Conservation (phyloP, 2,888 invertebrate genomes). For the Pammene aurita region DNA sequence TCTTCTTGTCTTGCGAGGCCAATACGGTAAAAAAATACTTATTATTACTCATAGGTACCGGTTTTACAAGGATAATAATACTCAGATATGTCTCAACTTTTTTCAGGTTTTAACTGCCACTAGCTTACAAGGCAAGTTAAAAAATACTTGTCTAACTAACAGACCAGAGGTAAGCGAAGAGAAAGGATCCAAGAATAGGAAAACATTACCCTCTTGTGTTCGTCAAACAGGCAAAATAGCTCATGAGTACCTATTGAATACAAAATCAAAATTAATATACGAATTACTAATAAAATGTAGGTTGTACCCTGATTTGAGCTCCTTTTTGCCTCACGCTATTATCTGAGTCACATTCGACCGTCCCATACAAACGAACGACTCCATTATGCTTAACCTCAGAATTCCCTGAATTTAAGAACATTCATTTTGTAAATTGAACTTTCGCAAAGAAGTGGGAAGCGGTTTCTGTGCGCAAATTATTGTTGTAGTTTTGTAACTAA, state of each 20-base stretch:
- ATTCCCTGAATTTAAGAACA: conserved; percentile 9
- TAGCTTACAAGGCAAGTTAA: not conserved
- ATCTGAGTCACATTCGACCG: conserved; percentile 5
- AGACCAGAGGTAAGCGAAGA: not conserved
- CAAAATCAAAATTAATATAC: too few relatives aligned
- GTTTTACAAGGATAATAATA: conserved; percentile 1
- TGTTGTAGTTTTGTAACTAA: not conserved
- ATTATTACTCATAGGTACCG: not conserved
- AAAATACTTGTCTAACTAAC: not conserved
- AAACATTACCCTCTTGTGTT: too few relatives aligned
- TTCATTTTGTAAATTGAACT: conserved; percentile 16
- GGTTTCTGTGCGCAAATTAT: not conserved
- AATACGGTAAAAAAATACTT: conserved; percentile 1
- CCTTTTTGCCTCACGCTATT: conserved; percentile 9
- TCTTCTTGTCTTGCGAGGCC: not conserved
- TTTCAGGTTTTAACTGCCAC: not conserved
- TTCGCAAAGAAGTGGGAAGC: not conserved
- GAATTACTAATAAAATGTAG: not conserved
- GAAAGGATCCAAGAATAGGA: too few relatives aligned
- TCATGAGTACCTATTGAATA: too few relatives aligned
- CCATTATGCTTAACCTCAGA: conserved; percentile 14
- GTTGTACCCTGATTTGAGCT: not conserved
- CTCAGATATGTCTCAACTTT: not conserved
- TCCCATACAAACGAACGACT: conserved; percentile 18
- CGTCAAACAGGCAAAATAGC: too few relatives aligned